Evolutionary conservation across 2,797 vertebrate genomes (phyloP).

Genomic region (Acomys russatus): DNA sequence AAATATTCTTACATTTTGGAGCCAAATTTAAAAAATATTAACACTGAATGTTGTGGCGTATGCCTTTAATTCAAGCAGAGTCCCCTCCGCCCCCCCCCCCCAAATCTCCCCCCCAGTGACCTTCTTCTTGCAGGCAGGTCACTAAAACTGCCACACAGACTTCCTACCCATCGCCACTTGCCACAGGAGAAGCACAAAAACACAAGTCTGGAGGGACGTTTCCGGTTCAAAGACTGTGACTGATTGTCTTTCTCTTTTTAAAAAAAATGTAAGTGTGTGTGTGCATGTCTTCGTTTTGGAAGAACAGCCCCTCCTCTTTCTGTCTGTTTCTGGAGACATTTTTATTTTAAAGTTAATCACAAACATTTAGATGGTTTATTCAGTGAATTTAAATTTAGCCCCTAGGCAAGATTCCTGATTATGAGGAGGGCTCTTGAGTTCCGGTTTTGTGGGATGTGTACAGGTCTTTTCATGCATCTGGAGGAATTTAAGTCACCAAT

Average conservation of each 20-base stretch:
- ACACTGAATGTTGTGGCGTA: not conserved
- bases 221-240: not conserved
- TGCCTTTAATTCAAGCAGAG: not conserved
- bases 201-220: not conserved
- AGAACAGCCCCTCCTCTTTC: not conserved
- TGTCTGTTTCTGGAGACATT: constrained; percentile 16
- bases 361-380: no score
- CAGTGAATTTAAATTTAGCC: no score
- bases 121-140: not conserved
- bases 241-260: not conserved
- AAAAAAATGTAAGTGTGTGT: not conserved
- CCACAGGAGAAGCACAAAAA: not conserved
- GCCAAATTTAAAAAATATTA: constrained; percentile 30
- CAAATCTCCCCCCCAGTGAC: no score
- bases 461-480: no score
- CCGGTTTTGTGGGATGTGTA: no score
- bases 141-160: not conserved
- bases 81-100: no score
- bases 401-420: no score
- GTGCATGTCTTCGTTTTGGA: not conserved
- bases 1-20: constrained; percentile 28
- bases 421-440: no score
- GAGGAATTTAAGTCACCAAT: not conserved
- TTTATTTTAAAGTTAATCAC: not conserved
- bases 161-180: not conserved